phyloP scores from a whole-genome alignment of 2,113 vertebrate species.

The Lepisosteus osseus region DNA sequence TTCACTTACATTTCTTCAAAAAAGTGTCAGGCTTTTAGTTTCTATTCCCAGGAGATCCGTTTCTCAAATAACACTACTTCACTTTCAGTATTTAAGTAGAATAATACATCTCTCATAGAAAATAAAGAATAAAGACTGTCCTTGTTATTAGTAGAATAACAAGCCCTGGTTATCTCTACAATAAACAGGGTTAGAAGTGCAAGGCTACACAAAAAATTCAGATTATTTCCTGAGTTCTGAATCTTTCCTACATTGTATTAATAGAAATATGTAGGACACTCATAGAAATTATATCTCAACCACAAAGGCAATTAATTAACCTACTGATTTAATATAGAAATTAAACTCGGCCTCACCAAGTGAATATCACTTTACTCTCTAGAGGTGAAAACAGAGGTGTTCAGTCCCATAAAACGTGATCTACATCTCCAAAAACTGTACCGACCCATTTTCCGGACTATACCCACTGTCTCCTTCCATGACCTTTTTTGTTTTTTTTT shows the following conservation, averaged over 20 bases:
- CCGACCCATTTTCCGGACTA: not conserved
- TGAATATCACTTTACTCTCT: constrained; percentile 2
- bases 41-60: not conserved
- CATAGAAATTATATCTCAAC: constrained; percentile 35
- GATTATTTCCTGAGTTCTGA: not conserved
- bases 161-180: too few relatives aligned
- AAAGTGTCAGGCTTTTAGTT: not conserved
- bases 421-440: not conserved
- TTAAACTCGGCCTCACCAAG: not conserved
- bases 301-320: constrained; percentile 37
- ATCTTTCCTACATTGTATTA: not conserved
- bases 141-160: too few relatives aligned
- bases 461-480: not conserved
- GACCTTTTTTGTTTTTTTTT: not conserved
- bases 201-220: not conserved
- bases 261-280: constrained; percentile 36
- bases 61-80: too few relatives aligned
- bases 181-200: not conserved
- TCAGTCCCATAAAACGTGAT: too few relatives aligned
- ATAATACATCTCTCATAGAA: too few relatives aligned
- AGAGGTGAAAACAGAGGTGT: too few relatives aligned
- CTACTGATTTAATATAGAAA: constrained; percentile 30
- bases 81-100: not conserved
- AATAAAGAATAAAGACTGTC: too few relatives aligned
- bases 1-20: not conserved